phyloP scores from a whole-genome alignment of 1,140 invertebrate genomes.

The Drosophila kikkawai region DNA sequence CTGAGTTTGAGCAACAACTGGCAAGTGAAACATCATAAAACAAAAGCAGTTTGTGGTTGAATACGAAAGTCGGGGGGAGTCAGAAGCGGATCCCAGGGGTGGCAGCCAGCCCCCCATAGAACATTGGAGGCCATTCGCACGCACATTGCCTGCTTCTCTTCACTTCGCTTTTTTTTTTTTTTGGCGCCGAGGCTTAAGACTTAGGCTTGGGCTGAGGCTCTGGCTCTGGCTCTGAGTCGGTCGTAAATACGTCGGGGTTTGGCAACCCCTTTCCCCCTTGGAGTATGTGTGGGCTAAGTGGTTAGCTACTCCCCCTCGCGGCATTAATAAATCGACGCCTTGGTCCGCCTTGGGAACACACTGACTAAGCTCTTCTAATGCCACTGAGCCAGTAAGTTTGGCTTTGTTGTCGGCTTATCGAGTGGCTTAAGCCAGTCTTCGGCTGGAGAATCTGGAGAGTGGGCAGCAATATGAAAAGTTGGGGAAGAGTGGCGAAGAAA shows the following conservation, averaged over 20 bases:
- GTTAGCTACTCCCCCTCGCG: background rate
- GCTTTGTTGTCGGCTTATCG: constrained; percentile 16
- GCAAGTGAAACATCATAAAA: constrained; percentile 61
- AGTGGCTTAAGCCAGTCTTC: constrained; percentile 8
- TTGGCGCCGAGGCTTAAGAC: constrained; percentile 39
- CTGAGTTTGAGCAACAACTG: constrained; percentile 49
- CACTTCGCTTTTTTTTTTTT: background rate
- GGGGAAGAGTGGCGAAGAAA: too few species aligned
- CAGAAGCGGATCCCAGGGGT: constrained; percentile 16
- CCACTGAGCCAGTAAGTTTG: constrained; percentile 9
- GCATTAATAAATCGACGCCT: constrained; percentile 6
- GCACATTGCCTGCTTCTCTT: constrained; percentile 56
- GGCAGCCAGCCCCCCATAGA: background rate
- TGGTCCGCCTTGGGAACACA: background rate
- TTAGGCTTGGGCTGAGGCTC: constrained; percentile 10
- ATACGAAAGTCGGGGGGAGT: background rate
- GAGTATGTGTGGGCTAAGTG: background rate
- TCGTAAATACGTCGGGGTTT: constrained; percentile 36
- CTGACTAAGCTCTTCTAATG: constrained; percentile 23
- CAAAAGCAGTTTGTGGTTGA: constrained; percentile 65
- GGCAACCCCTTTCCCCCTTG: background rate
- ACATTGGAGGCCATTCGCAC: constrained; percentile 58
- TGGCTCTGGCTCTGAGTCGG: constrained; percentile 18
- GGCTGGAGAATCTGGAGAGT: background rate
- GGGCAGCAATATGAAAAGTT: background rate